Conservation (phyloP, 1,140 invertebrate species). For the Cyclina sinensis region DNA sequence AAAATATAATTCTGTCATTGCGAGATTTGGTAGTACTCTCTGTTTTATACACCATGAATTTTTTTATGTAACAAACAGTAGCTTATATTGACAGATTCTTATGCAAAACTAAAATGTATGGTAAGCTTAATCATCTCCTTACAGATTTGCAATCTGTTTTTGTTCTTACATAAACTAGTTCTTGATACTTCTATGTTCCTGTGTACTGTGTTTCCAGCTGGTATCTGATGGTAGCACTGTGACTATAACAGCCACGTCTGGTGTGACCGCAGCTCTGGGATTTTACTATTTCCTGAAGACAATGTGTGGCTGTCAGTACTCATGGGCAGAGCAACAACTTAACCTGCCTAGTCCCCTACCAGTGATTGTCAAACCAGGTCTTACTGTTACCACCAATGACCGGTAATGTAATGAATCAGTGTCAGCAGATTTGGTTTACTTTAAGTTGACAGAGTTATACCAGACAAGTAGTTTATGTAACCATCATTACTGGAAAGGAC, state of each 20-base stretch:
- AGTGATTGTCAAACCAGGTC: conserved; percentile 68
- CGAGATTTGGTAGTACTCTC: too few species aligned
- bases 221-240: conserved; percentile 73
- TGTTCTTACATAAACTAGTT: neutral
- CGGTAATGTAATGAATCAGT: too few species aligned
- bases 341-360: conserved; percentile 83
- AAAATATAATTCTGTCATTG: too few species aligned
- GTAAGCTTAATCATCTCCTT: too few species aligned
- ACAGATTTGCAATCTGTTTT: too few species aligned
- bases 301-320: conserved; percentile 93
- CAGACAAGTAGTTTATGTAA: too few species aligned
- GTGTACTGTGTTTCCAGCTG: conserved; percentile 66
- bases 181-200: neutral
- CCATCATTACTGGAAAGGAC: too few species aligned
- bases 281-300: conserved; percentile 96
- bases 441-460: too few species aligned
- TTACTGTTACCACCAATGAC: conserved; percentile 85
- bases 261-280: conserved; percentile 94
- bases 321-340: conserved; percentile 93
- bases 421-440: too few species aligned
- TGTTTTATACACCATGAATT: neutral
- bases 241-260: conserved; percentile 90
- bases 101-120: neutral
- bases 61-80: neutral
- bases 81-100: neutral